A percentile compares a stretch with the other conserved stretches of the same genome.
Evolutionary conservation across 2,888 invertebrate species (phyloP).

Genomic region (Lepidonotus clava): DNA sequence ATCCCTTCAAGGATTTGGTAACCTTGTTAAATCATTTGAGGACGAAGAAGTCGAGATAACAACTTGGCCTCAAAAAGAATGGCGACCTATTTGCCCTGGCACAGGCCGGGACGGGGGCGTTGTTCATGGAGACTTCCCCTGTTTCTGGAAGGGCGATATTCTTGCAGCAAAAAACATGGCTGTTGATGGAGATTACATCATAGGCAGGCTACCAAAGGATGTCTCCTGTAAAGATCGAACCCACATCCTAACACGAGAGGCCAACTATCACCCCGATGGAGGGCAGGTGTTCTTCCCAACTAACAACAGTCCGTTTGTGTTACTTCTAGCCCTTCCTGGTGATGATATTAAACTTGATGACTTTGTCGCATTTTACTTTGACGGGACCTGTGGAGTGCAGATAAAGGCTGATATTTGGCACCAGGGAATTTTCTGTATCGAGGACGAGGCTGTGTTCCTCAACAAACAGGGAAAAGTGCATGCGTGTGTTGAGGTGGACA

Average conservation of each 20-base stretch:
- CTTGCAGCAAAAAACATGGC: constrained; percentile 1
- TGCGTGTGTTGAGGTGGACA: constrained; percentile 8
- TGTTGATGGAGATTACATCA: constrained; percentile 59
- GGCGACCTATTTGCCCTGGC: constrained; percentile 63
- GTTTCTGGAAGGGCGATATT: constrained; percentile 66
- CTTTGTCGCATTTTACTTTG: constrained; percentile 68
- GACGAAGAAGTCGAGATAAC: constrained; percentile 65
- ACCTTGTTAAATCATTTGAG: constrained; percentile 65
- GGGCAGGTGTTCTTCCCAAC: constrained; percentile 68
- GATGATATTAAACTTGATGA: constrained; percentile 65
- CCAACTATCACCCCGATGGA: constrained; percentile 68
- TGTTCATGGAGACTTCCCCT: constrained; percentile 58
- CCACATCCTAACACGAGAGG: constrained; percentile 66
- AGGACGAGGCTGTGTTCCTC: constrained; percentile 64
- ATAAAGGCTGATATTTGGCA: constrained; percentile 69
- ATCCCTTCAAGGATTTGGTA: constrained; percentile 66
- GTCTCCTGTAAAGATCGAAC: constrained; percentile 63
- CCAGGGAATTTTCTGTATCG: constrained; percentile 66
- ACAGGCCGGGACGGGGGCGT: constrained; percentile 64
- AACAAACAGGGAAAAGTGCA: constrained; percentile 64
- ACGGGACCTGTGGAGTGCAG: constrained; percentile 69
- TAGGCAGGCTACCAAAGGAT: constrained; percentile 63
- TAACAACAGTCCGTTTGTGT: constrained; percentile 16
- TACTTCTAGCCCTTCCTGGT: constrained; percentile 64
- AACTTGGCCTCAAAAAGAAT: constrained; percentile 67